Percentiles rank a stretch among this genome's conserved stretches.
phyloP scores from a whole-genome alignment of 2,797 vertebrate species.

The Sebastes matsubarae region DNA sequence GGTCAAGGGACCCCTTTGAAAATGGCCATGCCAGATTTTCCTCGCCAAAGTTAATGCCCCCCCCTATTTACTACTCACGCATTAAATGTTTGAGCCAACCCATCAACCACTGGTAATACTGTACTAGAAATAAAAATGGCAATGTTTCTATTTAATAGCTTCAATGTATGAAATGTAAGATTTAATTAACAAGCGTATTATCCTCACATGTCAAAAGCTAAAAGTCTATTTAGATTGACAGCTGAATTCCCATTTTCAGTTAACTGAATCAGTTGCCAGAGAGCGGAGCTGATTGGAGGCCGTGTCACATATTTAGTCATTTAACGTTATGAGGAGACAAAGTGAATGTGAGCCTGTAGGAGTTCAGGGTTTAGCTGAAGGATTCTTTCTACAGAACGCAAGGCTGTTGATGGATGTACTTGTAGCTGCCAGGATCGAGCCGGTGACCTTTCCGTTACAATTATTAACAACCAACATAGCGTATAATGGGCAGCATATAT shows the following conservation, averaged over 20 bases:
- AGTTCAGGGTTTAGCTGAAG: neutral
- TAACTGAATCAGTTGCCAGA: slow-evolving; percentile 3
- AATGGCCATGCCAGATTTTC: too few relatives aligned
- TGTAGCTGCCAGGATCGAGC: neutral
- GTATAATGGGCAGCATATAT: neutral
- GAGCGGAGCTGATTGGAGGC: neutral
- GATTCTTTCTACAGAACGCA: neutral
- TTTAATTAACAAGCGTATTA: neutral
- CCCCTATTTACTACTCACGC: neutral
- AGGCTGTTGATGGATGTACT: neutral
- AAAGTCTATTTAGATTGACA: neutral
- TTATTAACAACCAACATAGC: neutral
- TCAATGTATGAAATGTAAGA: neutral
- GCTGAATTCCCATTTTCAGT: neutral
- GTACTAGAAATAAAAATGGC: slow-evolving; percentile 2
- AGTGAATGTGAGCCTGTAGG: neutral
- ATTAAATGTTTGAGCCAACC: neutral
- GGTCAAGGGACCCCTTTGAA: too few relatives aligned
- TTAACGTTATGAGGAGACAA: neutral
- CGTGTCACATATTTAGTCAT: neutral
- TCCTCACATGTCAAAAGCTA: slow-evolving; percentile 1
- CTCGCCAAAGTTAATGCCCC: too few relatives aligned
- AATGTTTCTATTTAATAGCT: neutral
- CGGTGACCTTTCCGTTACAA: neutral
- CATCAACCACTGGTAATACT: slow-evolving; percentile 1